Conservation (phyloP, 2,113 vertebrate species). For the Pomatostomus ruficeps region DNA sequence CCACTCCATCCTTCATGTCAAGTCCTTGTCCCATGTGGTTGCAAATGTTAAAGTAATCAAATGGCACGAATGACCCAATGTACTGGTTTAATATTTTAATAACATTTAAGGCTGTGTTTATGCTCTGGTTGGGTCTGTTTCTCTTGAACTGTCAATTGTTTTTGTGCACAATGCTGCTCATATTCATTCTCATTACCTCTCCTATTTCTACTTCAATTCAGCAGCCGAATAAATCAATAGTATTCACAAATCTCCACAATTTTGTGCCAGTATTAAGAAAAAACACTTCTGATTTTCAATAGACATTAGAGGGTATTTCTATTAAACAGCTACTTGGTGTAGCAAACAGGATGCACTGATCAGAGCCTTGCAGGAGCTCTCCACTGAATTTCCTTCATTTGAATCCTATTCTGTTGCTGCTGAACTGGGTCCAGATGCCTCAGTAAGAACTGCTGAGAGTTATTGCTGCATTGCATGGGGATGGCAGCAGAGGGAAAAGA, state of each 20-base stretch:
- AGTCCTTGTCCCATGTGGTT: background rate
- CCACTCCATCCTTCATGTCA: slow-evolving; percentile 22
- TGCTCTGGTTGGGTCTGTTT: background rate
- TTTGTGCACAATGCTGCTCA: background rate
- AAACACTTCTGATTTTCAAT: background rate
- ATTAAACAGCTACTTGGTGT: background rate
- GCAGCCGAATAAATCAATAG: background rate
- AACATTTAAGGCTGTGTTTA: slow-evolving; percentile 15
- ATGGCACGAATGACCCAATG: background rate
- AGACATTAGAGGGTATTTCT: background rate
- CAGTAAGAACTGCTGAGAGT: background rate
- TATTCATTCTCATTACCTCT: slow-evolving; percentile 18
- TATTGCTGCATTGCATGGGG: background rate
- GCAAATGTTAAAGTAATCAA: slow-evolving; percentile 21
- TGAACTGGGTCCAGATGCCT: background rate
- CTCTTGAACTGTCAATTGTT: background rate
- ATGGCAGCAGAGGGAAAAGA: background rate
- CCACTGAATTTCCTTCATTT: background rate
- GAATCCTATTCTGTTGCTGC: background rate
- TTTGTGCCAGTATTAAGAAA: background rate
- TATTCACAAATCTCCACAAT: background rate
- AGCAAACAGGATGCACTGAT: background rate
- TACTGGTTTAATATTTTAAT: background rate
- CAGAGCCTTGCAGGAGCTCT: background rate
- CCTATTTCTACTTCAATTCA: background rate